Evolutionary conservation across 1,140 invertebrate genomes (phyloP).

Genomic region (Drosophila kikkawai): DNA sequence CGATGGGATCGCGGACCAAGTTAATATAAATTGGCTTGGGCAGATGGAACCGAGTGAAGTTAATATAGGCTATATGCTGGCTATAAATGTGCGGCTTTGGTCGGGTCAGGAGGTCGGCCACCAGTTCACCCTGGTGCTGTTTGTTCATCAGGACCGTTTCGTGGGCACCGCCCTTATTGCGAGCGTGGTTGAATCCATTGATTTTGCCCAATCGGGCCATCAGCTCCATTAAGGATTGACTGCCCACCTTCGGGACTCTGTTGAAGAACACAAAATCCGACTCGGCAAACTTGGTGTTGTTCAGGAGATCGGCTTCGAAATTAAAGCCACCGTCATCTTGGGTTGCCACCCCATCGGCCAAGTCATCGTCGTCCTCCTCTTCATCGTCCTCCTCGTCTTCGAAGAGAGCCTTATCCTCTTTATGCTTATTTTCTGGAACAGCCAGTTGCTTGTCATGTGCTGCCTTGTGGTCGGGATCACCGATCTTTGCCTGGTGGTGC

Average conservation of each 20-base stretch:
- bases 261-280: conserved; percentile 94
- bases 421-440: conserved; percentile 29
- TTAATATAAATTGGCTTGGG: conserved; percentile 95
- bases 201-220: conserved; percentile 89
- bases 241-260: conserved; percentile 94
- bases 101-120: conserved; percentile 85
- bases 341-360: conserved; percentile 6
- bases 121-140: conserved; percentile 89
- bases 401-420: conserved; percentile 1
- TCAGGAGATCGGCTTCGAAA: conserved; percentile 85
- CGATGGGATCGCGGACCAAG: conserved; percentile 94
- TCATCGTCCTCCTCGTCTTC: conserved; percentile 24
- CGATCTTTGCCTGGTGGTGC: conserved; percentile 24
- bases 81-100: conserved; percentile 86
- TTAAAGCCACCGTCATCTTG: conserved; percentile 33
- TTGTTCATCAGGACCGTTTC: conserved; percentile 92
- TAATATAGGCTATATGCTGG: conserved; percentile 82
- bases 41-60: conserved; percentile 88
- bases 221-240: conserved; percentile 95
- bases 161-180: conserved; percentile 93
- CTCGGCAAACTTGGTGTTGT: conserved; percentile 91
- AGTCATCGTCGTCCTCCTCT: conserved; percentile 12
- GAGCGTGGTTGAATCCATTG: conserved; percentile 92
- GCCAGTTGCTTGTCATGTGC: conserved; percentile 57
- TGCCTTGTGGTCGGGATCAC: conserved; percentile 45